Percentiles rank a stretch among this genome's conserved stretches.
Evolutionary conservation across 1,140 invertebrate genomes (phyloP).

Genomic region (Lucilia sericata): DNA sequence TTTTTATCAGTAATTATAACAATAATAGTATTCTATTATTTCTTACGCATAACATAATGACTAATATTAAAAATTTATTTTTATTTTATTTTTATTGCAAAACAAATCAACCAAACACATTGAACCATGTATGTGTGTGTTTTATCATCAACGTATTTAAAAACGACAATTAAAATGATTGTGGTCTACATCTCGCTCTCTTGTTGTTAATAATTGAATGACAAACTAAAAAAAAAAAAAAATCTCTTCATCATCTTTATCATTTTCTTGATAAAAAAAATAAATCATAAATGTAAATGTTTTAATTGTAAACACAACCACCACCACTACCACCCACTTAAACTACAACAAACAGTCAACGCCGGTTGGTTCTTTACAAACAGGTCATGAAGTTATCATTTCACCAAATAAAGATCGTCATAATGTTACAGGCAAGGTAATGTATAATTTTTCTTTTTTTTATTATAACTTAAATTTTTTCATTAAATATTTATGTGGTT

Average conservation of each 20-base stretch:
- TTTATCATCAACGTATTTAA: neutral
- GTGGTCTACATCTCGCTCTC: neutral
- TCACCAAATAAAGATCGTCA: constrained; percentile 90
- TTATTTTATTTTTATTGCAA: neutral
- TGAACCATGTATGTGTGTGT: neutral
- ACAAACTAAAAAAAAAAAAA: neutral
- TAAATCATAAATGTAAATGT: neutral
- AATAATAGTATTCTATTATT: neutral
- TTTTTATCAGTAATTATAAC: neutral
- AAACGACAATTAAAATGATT: neutral
- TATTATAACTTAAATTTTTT: constrained; percentile 40
- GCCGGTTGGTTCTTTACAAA: constrained; percentile 90
- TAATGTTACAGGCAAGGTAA: constrained; percentile 84
- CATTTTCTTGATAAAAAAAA: neutral
- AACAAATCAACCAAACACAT: neutral
- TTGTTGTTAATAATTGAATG: neutral
- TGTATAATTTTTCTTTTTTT: constrained; percentile 46
- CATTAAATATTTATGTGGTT: neutral
- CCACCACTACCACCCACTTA: neutral
- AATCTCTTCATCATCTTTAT: neutral
- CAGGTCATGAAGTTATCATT: constrained; percentile 88
- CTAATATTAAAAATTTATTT: neutral
- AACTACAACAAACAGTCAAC: constrained; percentile 77
- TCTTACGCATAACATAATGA: neutral
- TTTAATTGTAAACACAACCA: neutral